Evolutionary conservation across 2,113 vertebrate genomes (phyloP), one percentile per base, ranked within the genome.

Genomic region (Pithys albifrons): DNA sequence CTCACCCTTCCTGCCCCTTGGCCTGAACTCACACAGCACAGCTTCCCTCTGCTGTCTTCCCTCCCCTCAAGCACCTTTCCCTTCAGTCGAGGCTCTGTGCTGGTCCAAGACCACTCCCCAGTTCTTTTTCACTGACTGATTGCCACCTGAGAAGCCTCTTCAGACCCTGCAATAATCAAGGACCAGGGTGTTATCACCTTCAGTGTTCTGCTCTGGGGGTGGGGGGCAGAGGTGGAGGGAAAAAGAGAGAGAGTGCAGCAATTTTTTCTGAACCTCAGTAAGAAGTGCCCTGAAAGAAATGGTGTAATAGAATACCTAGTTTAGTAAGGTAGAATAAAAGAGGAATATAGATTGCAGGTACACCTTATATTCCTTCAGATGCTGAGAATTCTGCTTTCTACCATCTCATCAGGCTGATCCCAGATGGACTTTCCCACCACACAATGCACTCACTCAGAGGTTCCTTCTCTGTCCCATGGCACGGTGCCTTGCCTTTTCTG

Each of bases 171-270:
- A 41, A 41, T 14, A 49, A 29, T 67, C 43, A 92, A 85, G 23
- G 19, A 20, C 3, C 11, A 23, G 43, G 70, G 78, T 69, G 17
- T 11, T 54, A 64, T 39, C 25, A 64, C 5, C 18, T 71, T 78
- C 39, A 82, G 9, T 2, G 1, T 12, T 76, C 28, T 9, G 58
- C 43, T 71, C 27, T 2, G 0, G 1, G 18, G 2, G 0, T 12
- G n/a, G 6, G 69, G 24, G 29, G 19, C 16, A 4, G 10, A 69
- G 12, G 19, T 3, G 0, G 27, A 10, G 27, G 10, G 10, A 46
- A 25, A 52, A 49, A 35, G 35, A 31, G 16, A 33, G 25, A 61
- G 0, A 1, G 4, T 33, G 7, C 18, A 45, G 10, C 6, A 19
- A 22, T 73, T 45, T n/a, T n/a, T 70, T 43, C 49, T 39, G 33